Percentiles rank a stretch among this genome's conserved stretches.
Conservation (phyloP, 92 coral and sea anemone species). For the Desmophyllum pertusum region DNA sequence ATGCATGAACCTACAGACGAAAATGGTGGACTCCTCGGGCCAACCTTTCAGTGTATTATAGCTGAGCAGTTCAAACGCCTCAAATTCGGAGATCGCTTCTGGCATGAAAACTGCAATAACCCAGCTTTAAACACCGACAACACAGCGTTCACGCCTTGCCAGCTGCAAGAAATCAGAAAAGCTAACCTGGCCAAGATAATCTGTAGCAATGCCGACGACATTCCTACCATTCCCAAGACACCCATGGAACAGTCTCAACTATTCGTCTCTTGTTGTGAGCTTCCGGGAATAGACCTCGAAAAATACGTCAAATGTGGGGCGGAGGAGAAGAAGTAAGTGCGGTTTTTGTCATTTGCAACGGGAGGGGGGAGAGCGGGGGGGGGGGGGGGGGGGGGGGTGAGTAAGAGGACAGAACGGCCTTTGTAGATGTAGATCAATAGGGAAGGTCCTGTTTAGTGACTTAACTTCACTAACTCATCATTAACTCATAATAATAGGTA, state of each 20-base stretch:
- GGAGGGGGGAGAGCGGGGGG: too few species aligned
- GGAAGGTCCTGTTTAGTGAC: too few species aligned
- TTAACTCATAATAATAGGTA: too few species aligned
- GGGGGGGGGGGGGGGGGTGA: too few species aligned
- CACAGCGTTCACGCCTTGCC: constrained; percentile 71
- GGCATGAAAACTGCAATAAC: constrained; percentile 81
- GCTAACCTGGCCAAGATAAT: constrained; percentile 75
- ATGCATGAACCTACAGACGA: background rate
- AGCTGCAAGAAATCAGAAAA: constrained; percentile 80
- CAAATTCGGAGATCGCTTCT: constrained; percentile 89
- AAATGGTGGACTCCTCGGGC: constrained; percentile 81
- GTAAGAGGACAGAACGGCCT: too few species aligned
- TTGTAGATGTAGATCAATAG: too few species aligned
- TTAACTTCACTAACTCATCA: too few species aligned
- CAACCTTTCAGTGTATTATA: constrained; percentile 82
- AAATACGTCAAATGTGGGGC: background rate
- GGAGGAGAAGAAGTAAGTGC: background rate
- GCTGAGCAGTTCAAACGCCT: constrained; percentile 73
- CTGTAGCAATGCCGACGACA: constrained; percentile 73
- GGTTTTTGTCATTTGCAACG: background rate
- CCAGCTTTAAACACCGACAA: background rate
- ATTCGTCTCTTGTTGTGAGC: background rate
- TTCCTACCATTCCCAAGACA: constrained; percentile 58
- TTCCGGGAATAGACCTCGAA: constrained; percentile 7
- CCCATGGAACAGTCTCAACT: constrained; percentile 40